A percentile compares a stretch with the other conserved stretches of the same genome.
Conservation (phyloP, 2,113 vertebrate species). For the Heterotilapia buettikoferi region DNA sequence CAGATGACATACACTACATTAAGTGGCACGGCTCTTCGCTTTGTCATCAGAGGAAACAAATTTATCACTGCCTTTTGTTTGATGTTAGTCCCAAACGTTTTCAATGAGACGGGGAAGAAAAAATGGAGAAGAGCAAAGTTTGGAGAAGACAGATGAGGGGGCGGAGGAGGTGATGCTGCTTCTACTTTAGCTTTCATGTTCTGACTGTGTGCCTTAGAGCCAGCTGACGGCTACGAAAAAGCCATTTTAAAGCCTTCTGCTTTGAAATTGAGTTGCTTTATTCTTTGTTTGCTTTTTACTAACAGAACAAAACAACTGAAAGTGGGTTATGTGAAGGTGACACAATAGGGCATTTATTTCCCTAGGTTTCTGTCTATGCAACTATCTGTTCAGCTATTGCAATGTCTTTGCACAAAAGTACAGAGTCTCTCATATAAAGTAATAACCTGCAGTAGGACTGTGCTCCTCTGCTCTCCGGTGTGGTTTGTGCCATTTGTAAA, state of each 20-base stretch:
- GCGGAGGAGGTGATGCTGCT: constrained; percentile 18
- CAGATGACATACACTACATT: constrained; percentile 35
- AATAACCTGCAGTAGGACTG: background rate
- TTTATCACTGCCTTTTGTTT: background rate
- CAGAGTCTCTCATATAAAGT: constrained; percentile 20
- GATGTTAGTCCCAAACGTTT: background rate
- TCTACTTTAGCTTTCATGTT: constrained; percentile 50
- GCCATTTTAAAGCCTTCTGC: constrained; percentile 32
- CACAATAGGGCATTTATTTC: constrained; percentile 36
- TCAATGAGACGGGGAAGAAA: constrained; percentile 10
- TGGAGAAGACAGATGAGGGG: background rate
- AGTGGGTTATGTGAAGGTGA: background rate
- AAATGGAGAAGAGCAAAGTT: constrained; percentile 25
- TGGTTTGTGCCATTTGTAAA: constrained; percentile 10
- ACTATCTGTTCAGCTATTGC: constrained; percentile 31
- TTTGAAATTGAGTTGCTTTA: constrained; percentile 29
- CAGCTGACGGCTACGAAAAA: constrained; percentile 30
- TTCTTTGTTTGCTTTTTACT: constrained; percentile 23
- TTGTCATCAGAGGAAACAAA: constrained; percentile 9
- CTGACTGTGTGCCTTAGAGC: constrained; percentile 66
- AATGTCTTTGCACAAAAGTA: constrained; percentile 41
- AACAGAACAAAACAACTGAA: constrained; percentile 29
- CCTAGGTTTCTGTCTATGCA: constrained; percentile 57
- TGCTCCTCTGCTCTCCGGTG: background rate
- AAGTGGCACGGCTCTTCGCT: background rate